Percentiles rank a stretch among this genome's conserved stretches.
Conservation (phyloP, 2,113 vertebrate species). For the Tragelaphus imberbis region DNA sequence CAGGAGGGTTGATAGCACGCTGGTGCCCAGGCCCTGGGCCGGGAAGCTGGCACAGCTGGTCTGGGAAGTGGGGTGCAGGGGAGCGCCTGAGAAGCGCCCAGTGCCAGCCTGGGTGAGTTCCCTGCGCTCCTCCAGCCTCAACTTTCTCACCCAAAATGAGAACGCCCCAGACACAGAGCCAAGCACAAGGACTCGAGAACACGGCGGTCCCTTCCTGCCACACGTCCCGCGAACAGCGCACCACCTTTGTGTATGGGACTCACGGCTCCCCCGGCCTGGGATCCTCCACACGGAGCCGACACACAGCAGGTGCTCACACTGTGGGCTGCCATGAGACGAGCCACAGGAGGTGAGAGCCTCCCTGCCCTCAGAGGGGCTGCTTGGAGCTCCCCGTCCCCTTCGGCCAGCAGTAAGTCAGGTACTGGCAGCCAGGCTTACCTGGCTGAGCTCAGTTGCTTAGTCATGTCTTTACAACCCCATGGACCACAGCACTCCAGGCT, state of each 20-base stretch:
- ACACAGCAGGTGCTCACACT: neutral
- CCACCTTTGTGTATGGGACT: rapidly evolving
- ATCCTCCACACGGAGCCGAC: rapidly evolving
- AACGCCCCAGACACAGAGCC: neutral
- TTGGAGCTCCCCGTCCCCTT: neutral
- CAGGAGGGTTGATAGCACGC: rapidly evolving
- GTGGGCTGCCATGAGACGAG: neutral
- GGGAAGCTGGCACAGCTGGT: neutral
- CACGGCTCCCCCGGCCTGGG: rapidly evolving
- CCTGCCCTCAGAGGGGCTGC: neutral
- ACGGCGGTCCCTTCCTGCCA: rapidly evolving
- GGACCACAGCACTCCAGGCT: neutral
- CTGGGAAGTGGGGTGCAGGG: rapidly evolving
- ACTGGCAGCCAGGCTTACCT: constrained; percentile 41
- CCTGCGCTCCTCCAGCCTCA: rapidly evolving
- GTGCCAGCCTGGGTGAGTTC: neutral
- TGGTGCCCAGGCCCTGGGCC: rapidly evolving
- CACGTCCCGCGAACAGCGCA: rapidly evolving
- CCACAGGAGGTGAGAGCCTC: rapidly evolving
- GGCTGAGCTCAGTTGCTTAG: neutral
- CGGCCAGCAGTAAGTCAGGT: constrained; percentile 13
- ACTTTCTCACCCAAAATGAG: neutral
- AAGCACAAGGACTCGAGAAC: rapidly evolving
- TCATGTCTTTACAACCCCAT: neutral
- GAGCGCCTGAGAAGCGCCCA: too few relatives aligned